Percentiles rank a stretch among this genome's conserved stretches.
Evolutionary conservation across 2,113 vertebrate species (phyloP).

Genomic region (Callipepla squamata): DNA sequence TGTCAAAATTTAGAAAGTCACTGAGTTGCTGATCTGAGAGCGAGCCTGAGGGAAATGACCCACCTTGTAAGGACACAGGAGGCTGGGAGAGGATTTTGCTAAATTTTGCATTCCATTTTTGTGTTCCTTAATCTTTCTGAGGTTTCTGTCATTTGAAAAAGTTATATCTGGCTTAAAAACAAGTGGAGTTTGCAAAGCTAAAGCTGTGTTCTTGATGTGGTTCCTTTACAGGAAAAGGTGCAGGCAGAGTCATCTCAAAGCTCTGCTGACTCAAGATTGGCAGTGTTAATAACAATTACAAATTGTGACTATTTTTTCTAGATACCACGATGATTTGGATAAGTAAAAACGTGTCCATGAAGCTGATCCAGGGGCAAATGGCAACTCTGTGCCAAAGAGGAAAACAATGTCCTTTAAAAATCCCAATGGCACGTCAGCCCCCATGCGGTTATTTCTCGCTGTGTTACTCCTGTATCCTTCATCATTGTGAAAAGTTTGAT

Average conservation of each 20-base stretch:
- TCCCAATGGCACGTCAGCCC: not conserved
- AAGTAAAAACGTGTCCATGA: not conserved
- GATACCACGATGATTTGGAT: not conserved
- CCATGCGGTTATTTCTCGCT: not conserved
- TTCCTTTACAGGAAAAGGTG: not conserved
- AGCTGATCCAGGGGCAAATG: not conserved
- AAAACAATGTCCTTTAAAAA: not conserved
- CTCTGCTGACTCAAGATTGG: not conserved
- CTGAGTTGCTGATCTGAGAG: slow-evolving; percentile 5
- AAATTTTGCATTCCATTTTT: not conserved
- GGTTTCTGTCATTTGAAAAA: not conserved
- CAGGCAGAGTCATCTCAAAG: not conserved
- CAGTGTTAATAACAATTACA: not conserved
- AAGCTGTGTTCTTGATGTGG: not conserved
- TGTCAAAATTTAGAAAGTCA: slow-evolving; percentile 1
- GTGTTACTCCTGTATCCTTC: not conserved
- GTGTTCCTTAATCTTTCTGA: not conserved
- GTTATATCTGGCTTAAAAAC: not conserved
- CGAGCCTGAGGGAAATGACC: not conserved
- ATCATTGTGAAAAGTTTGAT: not conserved
- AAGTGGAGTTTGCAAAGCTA: not conserved
- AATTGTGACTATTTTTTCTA: not conserved
- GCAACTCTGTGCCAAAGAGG: not conserved
- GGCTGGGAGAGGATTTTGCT: not conserved
- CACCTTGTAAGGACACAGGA: not conserved